phyloP scores from a whole-genome alignment of 1,140 invertebrate genomes.

The Mya arenaria region DNA sequence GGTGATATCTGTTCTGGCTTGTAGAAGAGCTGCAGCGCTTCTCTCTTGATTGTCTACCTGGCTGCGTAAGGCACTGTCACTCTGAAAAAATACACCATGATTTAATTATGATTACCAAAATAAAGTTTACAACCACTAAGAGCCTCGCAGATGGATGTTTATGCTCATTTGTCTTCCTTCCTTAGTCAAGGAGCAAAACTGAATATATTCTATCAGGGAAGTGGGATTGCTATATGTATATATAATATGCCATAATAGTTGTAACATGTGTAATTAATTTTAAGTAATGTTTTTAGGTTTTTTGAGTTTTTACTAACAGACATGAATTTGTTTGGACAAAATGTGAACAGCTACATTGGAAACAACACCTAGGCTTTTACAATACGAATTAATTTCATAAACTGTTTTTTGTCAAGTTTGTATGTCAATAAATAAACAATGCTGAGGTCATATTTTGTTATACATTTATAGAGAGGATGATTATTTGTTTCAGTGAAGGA shows the following conservation, averaged over 20 bases:
- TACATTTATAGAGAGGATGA: no score
- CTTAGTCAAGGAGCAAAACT: background rate
- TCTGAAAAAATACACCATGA: conserved; percentile 73
- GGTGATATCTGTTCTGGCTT: conserved; percentile 68
- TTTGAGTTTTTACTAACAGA: no score
- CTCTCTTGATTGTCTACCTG: conserved; percentile 63
- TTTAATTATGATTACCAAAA: background rate
- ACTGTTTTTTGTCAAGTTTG: no score
- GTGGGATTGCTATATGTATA: background rate
- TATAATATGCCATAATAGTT: background rate
- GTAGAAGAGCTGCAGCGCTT: conserved; percentile 64
- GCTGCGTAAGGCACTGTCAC: conserved; percentile 63
- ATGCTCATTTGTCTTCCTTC: background rate
- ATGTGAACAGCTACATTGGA: no score
- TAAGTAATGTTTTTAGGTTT: no score
- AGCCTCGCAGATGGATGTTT: background rate
- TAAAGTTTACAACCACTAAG: background rate
- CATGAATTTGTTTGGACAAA: no score
- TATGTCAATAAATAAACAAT: no score
- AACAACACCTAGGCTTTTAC: no score
- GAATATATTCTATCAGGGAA: background rate
- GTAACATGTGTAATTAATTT: no score
- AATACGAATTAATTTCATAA: no score
- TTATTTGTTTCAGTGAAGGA: no score
- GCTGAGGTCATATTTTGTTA: no score